Evolutionary conservation across 2,113 vertebrate genomes (phyloP), one percentile per base, ranked within the genome.

Genomic region (Dasyurus viverrinus): DNA sequence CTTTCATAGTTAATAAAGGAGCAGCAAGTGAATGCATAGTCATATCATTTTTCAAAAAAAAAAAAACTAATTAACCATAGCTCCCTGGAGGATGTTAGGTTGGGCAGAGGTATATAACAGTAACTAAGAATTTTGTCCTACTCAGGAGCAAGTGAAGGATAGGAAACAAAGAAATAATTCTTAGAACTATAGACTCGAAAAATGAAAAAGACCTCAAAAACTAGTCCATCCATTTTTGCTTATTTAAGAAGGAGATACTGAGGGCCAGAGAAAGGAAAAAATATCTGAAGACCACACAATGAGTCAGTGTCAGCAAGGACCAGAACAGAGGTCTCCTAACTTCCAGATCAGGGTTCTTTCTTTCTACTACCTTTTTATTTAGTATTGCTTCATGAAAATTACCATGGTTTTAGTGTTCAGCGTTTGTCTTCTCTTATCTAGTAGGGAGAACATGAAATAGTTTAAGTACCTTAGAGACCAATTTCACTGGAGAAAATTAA

Each of bases 1-100:
- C 97, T 97, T 98, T 96, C 91, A 93, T 8, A 95, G 93, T 90
- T 98, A 98, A 98, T 98, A 98, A 98, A 96, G 97, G 95, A 97
- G 91, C 23, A 89, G 93, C 68, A 25, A n/a, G 92, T 92, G 96
- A 98, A 93, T 94, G 96, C 95, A 47, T 9, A 95, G 60, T 84
- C 91, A 97, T 93, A 94, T 54, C 1, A 96, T 97, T 48, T 90
- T 90, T 90, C 96, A n/a, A 53, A 97, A 96, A 47, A 47, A 48
- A 48, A 48, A 95, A 95, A 94, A 92, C 11, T 8, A 95, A 98
- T 96, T 89, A 96, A 96, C 76, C 90, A 22, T 53, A 96, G 68
- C 92, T 92, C 97, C 52, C 92, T 90, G 53, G 91, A 25, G 94
- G 55, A 94, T 11, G 57, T 36, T 68, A 68, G 57, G 16, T 8